Evolutionary conservation across 2,797 vertebrate genomes (phyloP).

Genomic region (Acrossocheilus fasciatus): DNA sequence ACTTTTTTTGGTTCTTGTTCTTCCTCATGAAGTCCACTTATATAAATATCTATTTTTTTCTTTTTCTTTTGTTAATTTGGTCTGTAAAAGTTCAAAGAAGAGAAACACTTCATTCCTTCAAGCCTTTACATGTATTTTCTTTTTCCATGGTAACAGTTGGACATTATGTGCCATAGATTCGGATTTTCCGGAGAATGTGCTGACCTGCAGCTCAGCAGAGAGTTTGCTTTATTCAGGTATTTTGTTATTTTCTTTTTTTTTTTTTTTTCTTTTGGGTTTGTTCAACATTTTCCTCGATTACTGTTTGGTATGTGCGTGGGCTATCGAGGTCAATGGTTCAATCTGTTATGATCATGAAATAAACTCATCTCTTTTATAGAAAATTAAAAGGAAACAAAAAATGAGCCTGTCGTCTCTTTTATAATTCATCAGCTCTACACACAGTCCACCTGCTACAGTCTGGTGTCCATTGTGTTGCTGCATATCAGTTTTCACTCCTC

Average conservation of each 20-base stretch:
- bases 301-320: conserved; percentile 88
- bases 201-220: conserved; percentile 87
- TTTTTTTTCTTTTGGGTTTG: conserved; percentile 66
- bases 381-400: conserved; percentile 81
- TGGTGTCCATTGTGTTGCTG: conserved; percentile 1
- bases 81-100: conserved; percentile 75
- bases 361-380: conserved; percentile 98
- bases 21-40: conserved; percentile 76
- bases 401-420: conserved; percentile 1
- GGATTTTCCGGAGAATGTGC: conserved; percentile 86
- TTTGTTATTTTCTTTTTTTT: conserved; percentile 80
- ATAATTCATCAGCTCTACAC: neutral
- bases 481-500: neutral
- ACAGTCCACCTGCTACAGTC: neutral
- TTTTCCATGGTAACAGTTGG: conserved; percentile 82
- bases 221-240: conserved; percentile 89
- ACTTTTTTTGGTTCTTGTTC: conserved; percentile 65
- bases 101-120: conserved; percentile 78
- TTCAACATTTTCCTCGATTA: conserved; percentile 83
- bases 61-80: conserved; percentile 75
- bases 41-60: conserved; percentile 77
- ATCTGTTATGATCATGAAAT: conserved; percentile 96
- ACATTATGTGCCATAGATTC: conserved; percentile 88
- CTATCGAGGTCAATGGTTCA: conserved; percentile 85
- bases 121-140: conserved; percentile 68